Conservation (phyloP, 2,888 invertebrate genomes). For the Ectemnius lituratus region DNA sequence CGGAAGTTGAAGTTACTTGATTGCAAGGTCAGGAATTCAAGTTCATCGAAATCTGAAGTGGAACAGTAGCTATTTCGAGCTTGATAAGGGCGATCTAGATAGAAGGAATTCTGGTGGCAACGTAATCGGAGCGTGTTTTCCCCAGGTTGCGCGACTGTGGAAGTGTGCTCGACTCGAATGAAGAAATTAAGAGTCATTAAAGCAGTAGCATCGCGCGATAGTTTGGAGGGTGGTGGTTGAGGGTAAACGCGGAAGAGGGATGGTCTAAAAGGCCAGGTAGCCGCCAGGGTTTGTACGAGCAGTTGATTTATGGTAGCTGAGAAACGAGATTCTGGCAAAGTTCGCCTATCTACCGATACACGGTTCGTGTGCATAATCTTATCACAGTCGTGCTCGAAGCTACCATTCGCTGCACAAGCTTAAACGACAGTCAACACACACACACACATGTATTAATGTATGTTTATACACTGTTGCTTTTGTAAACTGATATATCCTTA, state of each 20-base stretch:
- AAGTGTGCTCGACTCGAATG: neutral
- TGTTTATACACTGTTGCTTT: constrained; percentile 4
- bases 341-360: constrained; percentile 49
- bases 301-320: constrained; percentile 69
- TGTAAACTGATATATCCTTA: constrained; percentile 42
- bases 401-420: constrained; percentile 45
- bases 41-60: too few species aligned
- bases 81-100: too few species aligned
- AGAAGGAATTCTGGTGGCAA: too few species aligned
- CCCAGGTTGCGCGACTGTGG: too few species aligned
- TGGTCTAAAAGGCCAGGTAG: constrained; percentile 28
- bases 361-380: constrained; percentile 58
- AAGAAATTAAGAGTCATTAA: constrained; percentile 4
- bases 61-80: too few species aligned
- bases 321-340: constrained; percentile 57
- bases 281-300: constrained; percentile 20
- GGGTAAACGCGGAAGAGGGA: constrained; percentile 17
- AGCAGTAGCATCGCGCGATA: constrained; percentile 4
- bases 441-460: constrained; percentile 1
- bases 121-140: too few species aligned
- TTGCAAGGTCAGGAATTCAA: too few species aligned
- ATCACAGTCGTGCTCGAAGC: constrained; percentile 51
- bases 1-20: too few species aligned
- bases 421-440: constrained; percentile 47
- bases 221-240: constrained; percentile 8